Evolutionary conservation across 1,140 invertebrate genomes (phyloP).

Genomic region (Pseudomyrmex cubaensis): DNA sequence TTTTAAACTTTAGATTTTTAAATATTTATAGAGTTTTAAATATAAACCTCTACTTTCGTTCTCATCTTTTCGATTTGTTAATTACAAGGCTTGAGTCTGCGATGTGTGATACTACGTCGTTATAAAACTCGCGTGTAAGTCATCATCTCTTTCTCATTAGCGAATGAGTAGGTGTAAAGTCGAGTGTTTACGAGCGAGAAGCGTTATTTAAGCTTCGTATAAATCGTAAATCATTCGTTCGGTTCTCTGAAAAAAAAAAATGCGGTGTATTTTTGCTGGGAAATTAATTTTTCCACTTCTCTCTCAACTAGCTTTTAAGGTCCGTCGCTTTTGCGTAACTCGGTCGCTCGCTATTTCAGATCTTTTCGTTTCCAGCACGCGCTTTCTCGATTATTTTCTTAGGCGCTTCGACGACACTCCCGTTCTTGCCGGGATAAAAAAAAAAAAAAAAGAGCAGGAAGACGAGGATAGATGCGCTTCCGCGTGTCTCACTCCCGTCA

Average conservation of each 20-base stretch:
- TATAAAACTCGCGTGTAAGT: background rate
- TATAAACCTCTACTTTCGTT: too few relatives aligned
- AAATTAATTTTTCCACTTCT: slow-evolving; percentile 19
- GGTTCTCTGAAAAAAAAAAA: slow-evolving; percentile 10
- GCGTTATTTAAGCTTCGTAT: slow-evolving; percentile 39
- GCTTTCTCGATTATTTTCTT: slow-evolving; percentile 60
- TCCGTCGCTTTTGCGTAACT: background rate
- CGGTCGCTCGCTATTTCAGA: slow-evolving; percentile 37
- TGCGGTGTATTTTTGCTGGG: background rate
- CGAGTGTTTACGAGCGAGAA: slow-evolving; percentile 36
- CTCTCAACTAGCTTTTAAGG: background rate
- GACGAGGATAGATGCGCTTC: slow-evolving; percentile 48
- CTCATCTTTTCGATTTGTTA: background rate
- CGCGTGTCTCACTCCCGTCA: slow-evolving; percentile 53
- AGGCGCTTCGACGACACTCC: slow-evolving; percentile 50
- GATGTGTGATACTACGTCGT: slow-evolving; percentile 10
- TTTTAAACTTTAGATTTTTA: background rate
- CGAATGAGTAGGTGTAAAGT: slow-evolving; percentile 33
- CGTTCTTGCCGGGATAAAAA: slow-evolving; percentile 56
- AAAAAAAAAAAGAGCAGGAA: background rate
- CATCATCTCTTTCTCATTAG: slow-evolving; percentile 39
- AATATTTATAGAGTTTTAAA: too few relatives aligned
- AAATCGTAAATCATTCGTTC: slow-evolving; percentile 20
- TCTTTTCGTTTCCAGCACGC: background rate
- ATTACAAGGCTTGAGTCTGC: slow-evolving; percentile 6